Percentiles rank a stretch among this genome's conserved stretches.
phyloP scores from a whole-genome alignment of 2,888 invertebrate genomes.

The Bugulina stolonifera region DNA sequence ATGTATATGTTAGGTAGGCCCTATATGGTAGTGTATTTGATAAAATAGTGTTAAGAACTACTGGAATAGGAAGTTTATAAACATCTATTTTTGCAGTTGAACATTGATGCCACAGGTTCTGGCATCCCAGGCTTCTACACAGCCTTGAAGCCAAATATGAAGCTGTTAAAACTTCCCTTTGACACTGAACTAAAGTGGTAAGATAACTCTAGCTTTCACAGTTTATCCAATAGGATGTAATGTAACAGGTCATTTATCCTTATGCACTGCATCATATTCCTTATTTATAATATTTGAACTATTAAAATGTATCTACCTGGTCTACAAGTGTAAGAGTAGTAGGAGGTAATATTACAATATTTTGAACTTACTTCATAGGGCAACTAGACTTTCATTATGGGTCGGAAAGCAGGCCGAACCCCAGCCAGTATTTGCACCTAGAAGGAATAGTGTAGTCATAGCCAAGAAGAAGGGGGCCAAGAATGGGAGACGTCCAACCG shows the following conservation, averaged over 20 bases:
- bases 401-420: background rate
- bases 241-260: no score
- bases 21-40: no score
- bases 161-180: background rate
- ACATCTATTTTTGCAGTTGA: background rate
- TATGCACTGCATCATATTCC: no score
- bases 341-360: no score
- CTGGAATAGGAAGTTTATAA: no score
- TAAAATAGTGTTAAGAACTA: no score
- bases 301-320: no score
- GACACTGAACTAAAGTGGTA: background rate
- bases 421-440: background rate
- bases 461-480: background rate
- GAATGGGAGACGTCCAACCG: background rate
- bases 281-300: no score
- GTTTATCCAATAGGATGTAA: no score
- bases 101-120: background rate
- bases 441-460: background rate
- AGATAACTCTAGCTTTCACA: no score
- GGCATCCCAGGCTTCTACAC: constrained; percentile 8
- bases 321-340: no score
- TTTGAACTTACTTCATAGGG: background rate
- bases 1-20: no score
- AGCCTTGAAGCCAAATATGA: background rate
- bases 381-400: background rate